These are phyloP conservation scores for Microtus richardsoni DNA, from an alignment of 2,113 vertebrate species.

Conservation along the genomic window DNA sequence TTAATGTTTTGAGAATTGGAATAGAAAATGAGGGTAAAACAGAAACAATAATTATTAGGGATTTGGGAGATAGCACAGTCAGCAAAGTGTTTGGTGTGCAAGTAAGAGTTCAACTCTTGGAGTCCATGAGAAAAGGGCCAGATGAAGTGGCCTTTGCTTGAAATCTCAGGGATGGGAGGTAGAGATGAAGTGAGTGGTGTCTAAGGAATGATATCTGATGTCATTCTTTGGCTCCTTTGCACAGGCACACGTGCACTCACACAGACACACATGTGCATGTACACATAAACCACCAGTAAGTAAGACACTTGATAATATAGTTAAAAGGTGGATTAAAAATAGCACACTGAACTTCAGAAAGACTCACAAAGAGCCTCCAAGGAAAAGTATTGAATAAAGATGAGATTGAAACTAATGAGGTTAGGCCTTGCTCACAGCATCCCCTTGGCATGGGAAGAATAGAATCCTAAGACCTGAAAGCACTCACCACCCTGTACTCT, in stretches of 20 bases:
- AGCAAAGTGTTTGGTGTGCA: neutral
- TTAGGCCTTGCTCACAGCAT: neutral
- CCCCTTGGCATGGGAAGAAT: neutral
- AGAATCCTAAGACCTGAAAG: neutral
- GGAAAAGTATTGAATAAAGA: neutral
- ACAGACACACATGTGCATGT: neutral
- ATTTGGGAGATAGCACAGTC: too few relatives aligned
- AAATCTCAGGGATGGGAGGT: neutral
- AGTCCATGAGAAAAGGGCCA: neutral
- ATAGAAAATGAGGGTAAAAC: neutral
- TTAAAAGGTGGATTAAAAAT: neutral
- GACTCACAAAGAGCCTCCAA: neutral
- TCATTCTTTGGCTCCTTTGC: neutral
- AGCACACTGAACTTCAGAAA: slow-evolving; percentile 26
- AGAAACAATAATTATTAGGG: neutral
- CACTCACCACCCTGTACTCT: neutral
- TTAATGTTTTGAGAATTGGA: neutral
- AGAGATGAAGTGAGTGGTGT: neutral
- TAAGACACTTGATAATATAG: neutral
- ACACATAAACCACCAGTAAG: neutral
- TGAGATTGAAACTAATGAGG: neutral
- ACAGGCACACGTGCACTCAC: neutral
- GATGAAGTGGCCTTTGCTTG: neutral
- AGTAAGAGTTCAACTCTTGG: neutral
- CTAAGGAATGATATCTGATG: neutral